Percentiles rank a stretch among this genome's conserved stretches.
phyloP scores from a whole-genome alignment of 2,888 invertebrate species.

The Eretmocerus hayati region DNA sequence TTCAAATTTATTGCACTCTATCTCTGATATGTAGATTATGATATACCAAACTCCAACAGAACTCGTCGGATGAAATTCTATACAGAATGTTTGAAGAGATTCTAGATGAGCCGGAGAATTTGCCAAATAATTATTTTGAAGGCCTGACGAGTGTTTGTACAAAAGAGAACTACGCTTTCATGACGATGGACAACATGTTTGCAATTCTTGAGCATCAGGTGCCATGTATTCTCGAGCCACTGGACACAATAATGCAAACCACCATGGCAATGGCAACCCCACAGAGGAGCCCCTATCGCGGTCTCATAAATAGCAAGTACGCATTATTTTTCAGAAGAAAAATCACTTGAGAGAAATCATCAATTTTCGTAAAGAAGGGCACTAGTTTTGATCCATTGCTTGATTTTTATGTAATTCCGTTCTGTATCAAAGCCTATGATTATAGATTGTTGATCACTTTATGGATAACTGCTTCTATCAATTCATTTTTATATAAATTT shows the following conservation, averaged over 20 bases:
- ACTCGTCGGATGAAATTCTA: conserved; percentile 34
- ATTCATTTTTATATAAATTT: too few relatives aligned
- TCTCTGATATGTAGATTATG: too few relatives aligned
- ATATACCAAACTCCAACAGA: too few relatives aligned
- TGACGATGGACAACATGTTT: conserved; percentile 39
- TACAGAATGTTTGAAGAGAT: conserved; percentile 33
- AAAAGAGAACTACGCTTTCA: conserved; percentile 39
- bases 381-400: too few relatives aligned
- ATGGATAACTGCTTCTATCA: too few relatives aligned
- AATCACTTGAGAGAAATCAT: too few relatives aligned
- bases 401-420: too few relatives aligned
- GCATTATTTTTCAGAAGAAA: too few relatives aligned
- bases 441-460: too few relatives aligned
- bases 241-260: conserved; percentile 38
- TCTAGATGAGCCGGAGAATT: conserved; percentile 26
- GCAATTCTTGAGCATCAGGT: conserved; percentile 32
- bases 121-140: conserved; percentile 37
- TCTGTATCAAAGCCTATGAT: too few relatives aligned
- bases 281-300: conserved; percentile 35
- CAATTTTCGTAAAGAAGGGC: too few relatives aligned
- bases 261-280: conserved; percentile 40
- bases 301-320: conserved; percentile 40
- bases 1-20: too few relatives aligned
- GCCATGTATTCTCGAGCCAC: conserved; percentile 35
- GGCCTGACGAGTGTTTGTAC: conserved; percentile 37